Conservation (phyloP, 2,113 vertebrate genomes). For the Terrapene triunguis region DNA sequence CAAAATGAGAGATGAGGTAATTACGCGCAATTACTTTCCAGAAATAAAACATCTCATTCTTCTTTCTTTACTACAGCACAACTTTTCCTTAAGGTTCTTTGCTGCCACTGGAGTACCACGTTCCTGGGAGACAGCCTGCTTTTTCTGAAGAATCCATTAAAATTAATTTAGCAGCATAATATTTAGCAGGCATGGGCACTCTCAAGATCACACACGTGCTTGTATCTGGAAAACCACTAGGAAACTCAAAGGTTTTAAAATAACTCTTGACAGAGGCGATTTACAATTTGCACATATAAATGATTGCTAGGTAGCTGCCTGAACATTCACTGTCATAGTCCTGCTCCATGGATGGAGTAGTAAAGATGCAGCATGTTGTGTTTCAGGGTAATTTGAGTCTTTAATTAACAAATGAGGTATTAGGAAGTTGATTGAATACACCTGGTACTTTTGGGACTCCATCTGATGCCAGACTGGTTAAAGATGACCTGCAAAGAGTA, state of each 20-base stretch:
- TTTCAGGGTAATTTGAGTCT: slow-evolving; percentile 2
- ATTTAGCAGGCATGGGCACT: not conserved
- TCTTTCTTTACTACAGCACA: not conserved
- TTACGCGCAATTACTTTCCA: not conserved
- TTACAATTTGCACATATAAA: not conserved
- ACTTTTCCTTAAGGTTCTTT: not conserved
- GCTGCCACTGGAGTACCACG: not conserved
- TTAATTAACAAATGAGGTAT: slow-evolving; percentile 49
- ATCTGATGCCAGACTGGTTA: slow-evolving; percentile 5
- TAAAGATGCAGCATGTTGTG: not conserved
- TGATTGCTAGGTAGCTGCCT: not conserved
- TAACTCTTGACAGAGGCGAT: not conserved
- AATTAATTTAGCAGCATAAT: not conserved
- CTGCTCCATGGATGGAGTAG: not conserved
- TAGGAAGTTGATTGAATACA: not conserved
- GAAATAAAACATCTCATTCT: not conserved
- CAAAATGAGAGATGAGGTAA: not conserved
- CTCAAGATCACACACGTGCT: not conserved
- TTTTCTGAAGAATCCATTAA: not conserved
- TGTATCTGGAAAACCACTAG: not conserved
- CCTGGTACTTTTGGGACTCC: not conserved
- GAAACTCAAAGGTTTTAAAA: not conserved
- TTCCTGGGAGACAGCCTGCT: not conserved
- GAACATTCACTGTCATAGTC: not conserved
- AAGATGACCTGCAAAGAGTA: not conserved